phyloP scores from a whole-genome alignment of 2,797 vertebrate genomes.

The Gila robusta region DNA sequence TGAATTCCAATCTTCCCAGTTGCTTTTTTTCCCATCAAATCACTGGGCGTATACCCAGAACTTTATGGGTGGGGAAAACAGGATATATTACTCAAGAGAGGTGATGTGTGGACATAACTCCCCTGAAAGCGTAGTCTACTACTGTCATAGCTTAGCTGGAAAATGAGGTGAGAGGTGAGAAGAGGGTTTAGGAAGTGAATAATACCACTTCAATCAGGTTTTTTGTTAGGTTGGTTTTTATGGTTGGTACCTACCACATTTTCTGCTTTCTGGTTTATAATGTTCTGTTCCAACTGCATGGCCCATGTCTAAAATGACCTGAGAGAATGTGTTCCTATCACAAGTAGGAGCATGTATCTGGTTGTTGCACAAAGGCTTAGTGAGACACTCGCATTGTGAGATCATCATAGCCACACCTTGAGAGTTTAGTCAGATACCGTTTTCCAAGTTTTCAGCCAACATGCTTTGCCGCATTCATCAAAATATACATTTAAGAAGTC shows the following conservation, averaged over 20 bases:
- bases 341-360: constrained; percentile 51
- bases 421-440: constrained; percentile 26
- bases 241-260: not conserved
- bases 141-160: not conserved
- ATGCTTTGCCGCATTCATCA: not conserved
- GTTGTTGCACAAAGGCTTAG: constrained; percentile 33
- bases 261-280: not conserved
- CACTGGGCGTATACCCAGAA: constrained; percentile 78
- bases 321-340: not conserved
- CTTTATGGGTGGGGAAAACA: constrained; percentile 59
- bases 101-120: constrained; percentile 33
- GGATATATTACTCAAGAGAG: constrained; percentile 41
- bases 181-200: constrained; percentile 3
- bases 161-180: constrained; percentile 10
- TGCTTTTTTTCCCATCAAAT: constrained; percentile 66
- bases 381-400: constrained; percentile 16
- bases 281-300: not conserved
- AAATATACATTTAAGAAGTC: not conserved
- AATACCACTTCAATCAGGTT: not conserved
- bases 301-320: not conserved
- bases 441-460: constrained; percentile 17
- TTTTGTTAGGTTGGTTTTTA: not conserved
- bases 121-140: not conserved
- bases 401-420: constrained; percentile 55
- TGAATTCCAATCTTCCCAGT: constrained; percentile 75